A percentile compares a stretch with the other conserved stretches of the same genome.
Evolutionary conservation across 2,113 vertebrate species (phyloP).

Genomic region (Plectropomus leopardus): DNA sequence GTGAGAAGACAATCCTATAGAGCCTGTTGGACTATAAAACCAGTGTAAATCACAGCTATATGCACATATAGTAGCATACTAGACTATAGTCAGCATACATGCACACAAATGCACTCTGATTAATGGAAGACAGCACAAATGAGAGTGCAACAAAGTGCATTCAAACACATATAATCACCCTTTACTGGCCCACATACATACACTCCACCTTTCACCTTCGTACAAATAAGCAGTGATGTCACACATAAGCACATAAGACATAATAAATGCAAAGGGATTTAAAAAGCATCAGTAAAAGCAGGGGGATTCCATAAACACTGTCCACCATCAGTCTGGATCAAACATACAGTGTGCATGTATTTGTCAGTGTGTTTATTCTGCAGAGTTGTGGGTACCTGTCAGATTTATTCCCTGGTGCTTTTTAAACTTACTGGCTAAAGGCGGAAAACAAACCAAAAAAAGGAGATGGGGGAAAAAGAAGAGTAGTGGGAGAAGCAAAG

Average conservation of each 20-base stretch:
- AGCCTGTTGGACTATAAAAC: not conserved
- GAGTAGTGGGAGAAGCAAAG: conserved; percentile 22
- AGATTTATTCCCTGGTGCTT: conserved; percentile 46
- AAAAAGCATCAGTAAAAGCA: conserved; percentile 43
- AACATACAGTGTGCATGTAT: not conserved
- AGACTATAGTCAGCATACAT: conserved; percentile 6
- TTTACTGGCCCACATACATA: not conserved
- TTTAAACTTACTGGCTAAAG: conserved; percentile 53
- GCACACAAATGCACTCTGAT: conserved; percentile 3
- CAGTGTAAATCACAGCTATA: not conserved
- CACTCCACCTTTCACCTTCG: not conserved
- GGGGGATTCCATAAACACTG: conserved; percentile 31
- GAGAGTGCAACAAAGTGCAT: not conserved
- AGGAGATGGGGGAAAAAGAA: conserved; percentile 27
- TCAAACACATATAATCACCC: not conserved
- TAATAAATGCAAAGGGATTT: conserved; percentile 39
- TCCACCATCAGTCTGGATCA: conserved; percentile 31
- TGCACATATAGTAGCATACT: not conserved
- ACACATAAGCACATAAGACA: conserved; percentile 14
- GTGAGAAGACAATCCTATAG: not conserved
- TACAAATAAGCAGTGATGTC: conserved; percentile 5
- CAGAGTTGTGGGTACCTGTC: conserved; percentile 18
- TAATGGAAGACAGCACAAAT: not conserved
- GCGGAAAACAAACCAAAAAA: conserved; percentile 28
- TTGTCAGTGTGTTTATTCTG: conserved; percentile 2